Evolutionary conservation across 2,888 invertebrate species (phyloP).

Genomic region (Mesodorylaimus sp.): DNA sequence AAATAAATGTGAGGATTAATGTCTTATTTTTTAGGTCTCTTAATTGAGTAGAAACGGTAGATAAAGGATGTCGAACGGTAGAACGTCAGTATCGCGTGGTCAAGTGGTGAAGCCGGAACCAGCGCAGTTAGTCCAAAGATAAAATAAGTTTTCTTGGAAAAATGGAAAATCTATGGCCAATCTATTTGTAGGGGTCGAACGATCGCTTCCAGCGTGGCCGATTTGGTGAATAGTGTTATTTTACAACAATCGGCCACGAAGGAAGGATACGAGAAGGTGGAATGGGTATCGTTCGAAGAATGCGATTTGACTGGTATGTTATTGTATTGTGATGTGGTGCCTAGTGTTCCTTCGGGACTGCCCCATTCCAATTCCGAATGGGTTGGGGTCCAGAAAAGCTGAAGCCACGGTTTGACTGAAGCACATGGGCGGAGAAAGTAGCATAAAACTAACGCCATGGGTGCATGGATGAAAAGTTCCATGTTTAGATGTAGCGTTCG

Average conservation of each 20-base stretch:
- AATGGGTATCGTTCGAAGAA: constrained; percentile 14
- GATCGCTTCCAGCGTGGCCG: constrained; percentile 17
- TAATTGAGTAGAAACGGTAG: too few species aligned
- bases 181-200: constrained; percentile 15
- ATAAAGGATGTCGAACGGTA: too few species aligned
- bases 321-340: background rate
- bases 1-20: too few species aligned
- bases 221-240: constrained; percentile 23
- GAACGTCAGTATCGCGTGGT: too few species aligned
- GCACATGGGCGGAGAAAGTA: background rate
- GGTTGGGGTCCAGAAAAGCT: background rate
- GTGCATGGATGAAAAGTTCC: too few species aligned
- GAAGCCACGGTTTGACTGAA: background rate
- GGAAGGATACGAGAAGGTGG: constrained; percentile 13
- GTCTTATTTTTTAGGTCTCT: too few species aligned
- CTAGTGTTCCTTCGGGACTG: background rate
- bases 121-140: too few species aligned
- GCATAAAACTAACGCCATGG: constrained; percentile 7
- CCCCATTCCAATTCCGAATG: too few species aligned
- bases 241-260: constrained; percentile 15
- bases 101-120: too few species aligned
- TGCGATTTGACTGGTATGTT: constrained; percentile 3
- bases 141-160: too few species aligned
- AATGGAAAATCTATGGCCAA: too few species aligned
- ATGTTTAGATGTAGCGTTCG: too few species aligned